Conservation (phyloP, 2,113 vertebrate species). For the Solea senegalensis region DNA sequence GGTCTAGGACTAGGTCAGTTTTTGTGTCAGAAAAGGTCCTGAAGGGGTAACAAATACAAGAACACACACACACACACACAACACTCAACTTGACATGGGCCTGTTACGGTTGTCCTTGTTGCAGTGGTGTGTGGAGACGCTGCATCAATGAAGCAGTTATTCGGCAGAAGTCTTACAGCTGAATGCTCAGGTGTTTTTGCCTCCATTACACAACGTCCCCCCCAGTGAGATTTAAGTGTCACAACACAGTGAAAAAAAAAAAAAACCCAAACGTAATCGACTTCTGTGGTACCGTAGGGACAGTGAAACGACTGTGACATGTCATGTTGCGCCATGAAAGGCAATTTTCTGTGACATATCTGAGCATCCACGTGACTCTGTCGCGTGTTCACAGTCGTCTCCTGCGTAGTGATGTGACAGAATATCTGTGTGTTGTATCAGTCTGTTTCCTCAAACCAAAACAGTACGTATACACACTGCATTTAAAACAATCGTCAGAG, state of each 20-base stretch:
- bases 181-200: conserved; percentile 37
- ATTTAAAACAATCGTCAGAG: conserved; percentile 1
- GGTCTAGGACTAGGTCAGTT: no score
- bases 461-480: background rate
- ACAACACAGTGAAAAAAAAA: background rate
- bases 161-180: conserved; percentile 35
- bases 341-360: background rate
- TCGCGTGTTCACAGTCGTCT: conserved; percentile 1
- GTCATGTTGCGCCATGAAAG: background rate
- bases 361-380: conserved; percentile 3
- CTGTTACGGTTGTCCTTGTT: conserved; percentile 32
- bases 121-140: conserved; percentile 28
- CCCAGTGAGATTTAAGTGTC: conserved; percentile 2
- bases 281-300: background rate
- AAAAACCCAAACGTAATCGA: background rate
- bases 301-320: conserved; percentile 4
- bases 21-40: no score
- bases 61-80: conserved; percentile 12
- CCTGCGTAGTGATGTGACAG: background rate
- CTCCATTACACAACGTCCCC: conserved; percentile 14
- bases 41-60: no score
- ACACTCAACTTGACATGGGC: conserved; percentile 38
- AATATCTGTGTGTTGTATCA: background rate
- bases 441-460: conserved; percentile 39
- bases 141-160: conserved; percentile 34